Conservation (phyloP, 1,140 invertebrate genomes). For the Brachionus rotundiformis region DNA sequence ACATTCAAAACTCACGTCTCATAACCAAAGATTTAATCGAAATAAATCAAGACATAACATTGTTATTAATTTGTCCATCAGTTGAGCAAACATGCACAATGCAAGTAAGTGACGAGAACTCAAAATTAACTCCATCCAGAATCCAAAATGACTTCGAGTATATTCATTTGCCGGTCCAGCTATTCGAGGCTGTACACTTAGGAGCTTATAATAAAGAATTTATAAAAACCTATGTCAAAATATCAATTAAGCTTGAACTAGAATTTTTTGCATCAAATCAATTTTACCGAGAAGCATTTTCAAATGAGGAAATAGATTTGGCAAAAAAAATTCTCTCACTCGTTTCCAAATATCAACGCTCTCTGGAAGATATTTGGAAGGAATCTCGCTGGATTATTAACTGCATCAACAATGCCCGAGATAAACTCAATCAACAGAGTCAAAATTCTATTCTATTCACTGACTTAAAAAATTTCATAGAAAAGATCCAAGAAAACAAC, state of each 20-base stretch:
- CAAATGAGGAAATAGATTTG: constrained; percentile 77
- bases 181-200: constrained; percentile 69
- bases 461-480: neutral
- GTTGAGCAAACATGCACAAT: constrained; percentile 46
- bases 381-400: constrained; percentile 90
- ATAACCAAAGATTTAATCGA: constrained; percentile 33
- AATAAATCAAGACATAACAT: constrained; percentile 36
- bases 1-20: neutral
- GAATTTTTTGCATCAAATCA: constrained; percentile 53
- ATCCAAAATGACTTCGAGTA: neutral
- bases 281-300: constrained; percentile 73
- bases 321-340: constrained; percentile 80
- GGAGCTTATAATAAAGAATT: constrained; percentile 29
- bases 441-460: neutral
- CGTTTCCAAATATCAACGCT: constrained; percentile 65
- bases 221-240: constrained; percentile 32
- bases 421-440: constrained; percentile 66
- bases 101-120: neutral
- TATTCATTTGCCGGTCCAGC: constrained; percentile 78
- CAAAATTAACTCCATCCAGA: neutral
- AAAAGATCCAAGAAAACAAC: neutral
- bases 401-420: constrained; percentile 84
- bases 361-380: constrained; percentile 75
- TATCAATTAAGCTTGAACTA: constrained; percentile 37
- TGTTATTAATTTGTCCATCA: constrained; percentile 30